Conservation (phyloP, 2,888 invertebrate species). For the Oscheius sp. region DNA sequence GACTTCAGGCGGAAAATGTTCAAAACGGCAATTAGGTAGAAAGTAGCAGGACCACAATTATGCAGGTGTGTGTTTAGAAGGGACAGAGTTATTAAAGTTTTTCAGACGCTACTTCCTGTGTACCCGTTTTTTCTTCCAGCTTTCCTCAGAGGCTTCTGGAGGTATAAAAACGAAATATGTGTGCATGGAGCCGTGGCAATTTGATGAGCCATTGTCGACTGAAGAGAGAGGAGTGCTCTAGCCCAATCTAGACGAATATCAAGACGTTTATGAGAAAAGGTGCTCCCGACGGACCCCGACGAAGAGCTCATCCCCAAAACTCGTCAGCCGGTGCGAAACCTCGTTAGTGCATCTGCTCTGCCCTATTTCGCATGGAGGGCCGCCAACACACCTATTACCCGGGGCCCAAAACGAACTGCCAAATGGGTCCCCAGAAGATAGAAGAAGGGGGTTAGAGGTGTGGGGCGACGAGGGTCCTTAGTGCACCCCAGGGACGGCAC, state of each 20-base stretch:
- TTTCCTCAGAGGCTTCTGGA: background rate
- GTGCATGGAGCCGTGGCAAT: constrained; percentile 6
- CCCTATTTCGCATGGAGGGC: constrained; percentile 35
- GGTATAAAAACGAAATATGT: constrained; percentile 5
- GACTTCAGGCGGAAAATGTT: constrained; percentile 8
- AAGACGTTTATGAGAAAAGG: constrained; percentile 32
- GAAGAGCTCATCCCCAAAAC: constrained; percentile 15
- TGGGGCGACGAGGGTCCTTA: constrained; percentile 28
- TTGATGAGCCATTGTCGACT: constrained; percentile 17
- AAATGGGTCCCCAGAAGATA: constrained; percentile 6
- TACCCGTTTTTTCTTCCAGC: background rate
- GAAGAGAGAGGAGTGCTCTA: background rate
- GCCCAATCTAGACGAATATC: constrained; percentile 9
- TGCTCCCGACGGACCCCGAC: constrained; percentile 30
- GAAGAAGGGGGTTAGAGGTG: constrained; percentile 12
- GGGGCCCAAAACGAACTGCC: constrained; percentile 28
- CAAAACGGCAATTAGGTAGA: constrained; percentile 13
- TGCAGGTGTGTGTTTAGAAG: background rate
- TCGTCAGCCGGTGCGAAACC: constrained; percentile 38
- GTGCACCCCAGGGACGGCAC: constrained; percentile 28
- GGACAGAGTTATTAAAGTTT: background rate
- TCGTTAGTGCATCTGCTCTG: constrained; percentile 37
- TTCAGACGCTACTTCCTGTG: background rate
- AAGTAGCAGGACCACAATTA: background rate
- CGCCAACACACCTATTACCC: constrained; percentile 32